Evolutionary conservation across 2,797 vertebrate genomes (phyloP), one percentile per base, ranked within the genome.

Genomic region (Typhlichthys subterraneus): DNA sequence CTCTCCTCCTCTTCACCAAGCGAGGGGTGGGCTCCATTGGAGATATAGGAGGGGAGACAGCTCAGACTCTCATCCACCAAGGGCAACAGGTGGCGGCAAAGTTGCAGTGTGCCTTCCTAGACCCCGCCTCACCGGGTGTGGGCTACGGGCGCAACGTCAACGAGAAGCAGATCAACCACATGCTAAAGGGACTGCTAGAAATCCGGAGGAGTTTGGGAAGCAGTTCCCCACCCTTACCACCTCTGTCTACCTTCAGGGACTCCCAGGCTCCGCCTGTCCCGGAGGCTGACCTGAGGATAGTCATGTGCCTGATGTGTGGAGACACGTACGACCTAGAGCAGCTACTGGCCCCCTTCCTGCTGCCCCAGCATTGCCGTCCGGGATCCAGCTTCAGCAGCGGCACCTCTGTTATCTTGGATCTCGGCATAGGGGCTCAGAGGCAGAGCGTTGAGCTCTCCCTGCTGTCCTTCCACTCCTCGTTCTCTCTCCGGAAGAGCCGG

Each of bases 281-380:
- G 0, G 97, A 99, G 7, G 86, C 91, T 0, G 96, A 98, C 46
- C 90, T 99, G 4, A 92, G 95, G 7, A 92, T 99, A 49, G 96
- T 95, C 50, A 93, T 97, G 93, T 99, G 97, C 80, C 75, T 99
- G 67, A 97, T 99, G 96, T 99, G 97, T 57, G 97, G 97, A 4
- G 97, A 99, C 66, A 91, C 93, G 0, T 96, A 94, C 45, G 90
- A 93, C 58, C 80, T 94, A 2, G 97, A 99, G 1, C 96, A 99
- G 62, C 91, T 99, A 33, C 94, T 98, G 1, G 87, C 92, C 10
- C 95, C 96, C 31, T 91, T 98, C 61, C 85, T 99, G 52, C 90
- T 95, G 63, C 94, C 94, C 12, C 95, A 94, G 61, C 86, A 92
- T 60, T 97, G 93, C 81, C 90, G 94, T 5, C 95, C 96, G 4